Percentiles rank a stretch among this genome's conserved stretches.
Evolutionary conservation across 1,140 invertebrate genomes (phyloP).

Genomic region (Thaumatotibia leucotreta): DNA sequence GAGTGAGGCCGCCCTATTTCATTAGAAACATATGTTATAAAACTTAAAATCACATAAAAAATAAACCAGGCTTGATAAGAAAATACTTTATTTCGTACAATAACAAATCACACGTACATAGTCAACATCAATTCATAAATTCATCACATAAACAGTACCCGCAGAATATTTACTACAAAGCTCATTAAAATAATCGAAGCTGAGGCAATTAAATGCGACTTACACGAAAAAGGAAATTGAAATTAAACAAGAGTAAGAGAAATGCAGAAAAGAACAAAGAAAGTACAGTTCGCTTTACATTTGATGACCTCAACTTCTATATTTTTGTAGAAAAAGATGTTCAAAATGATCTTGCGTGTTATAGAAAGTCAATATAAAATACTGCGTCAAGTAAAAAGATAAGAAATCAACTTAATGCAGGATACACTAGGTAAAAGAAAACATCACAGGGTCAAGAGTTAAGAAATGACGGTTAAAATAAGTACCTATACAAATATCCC

Average conservation of each 20-base stretch:
- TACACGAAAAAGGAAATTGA: slow-evolving; percentile 18
- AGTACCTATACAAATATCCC: background rate
- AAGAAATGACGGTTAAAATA: background rate
- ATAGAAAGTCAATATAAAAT: slow-evolving; percentile 6
- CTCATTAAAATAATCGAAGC: slow-evolving; percentile 44
- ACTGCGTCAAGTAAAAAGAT: slow-evolving; percentile 8
- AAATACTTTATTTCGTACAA: slow-evolving; percentile 8
- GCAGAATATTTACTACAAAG: slow-evolving; percentile 6
- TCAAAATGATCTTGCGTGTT: slow-evolving; percentile 15
- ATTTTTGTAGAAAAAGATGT: slow-evolving; percentile 38
- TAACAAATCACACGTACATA: background rate
- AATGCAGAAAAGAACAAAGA: slow-evolving; percentile 17
- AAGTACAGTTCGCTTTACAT: slow-evolving; percentile 31
- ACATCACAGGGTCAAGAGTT: slow-evolving; percentile 11
- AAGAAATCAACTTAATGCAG: background rate
- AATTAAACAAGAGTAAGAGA: slow-evolving; percentile 15
- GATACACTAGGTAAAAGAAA: background rate
- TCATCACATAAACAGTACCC: slow-evolving; percentile 5
- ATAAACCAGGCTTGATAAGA: background rate
- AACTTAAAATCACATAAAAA: background rate
- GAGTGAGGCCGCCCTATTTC: background rate
- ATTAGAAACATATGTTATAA: background rate
- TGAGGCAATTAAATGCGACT: slow-evolving; percentile 60
- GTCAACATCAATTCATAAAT: slow-evolving; percentile 7
- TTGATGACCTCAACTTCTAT: slow-evolving; percentile 66